Evolutionary conservation across 2,797 vertebrate species (phyloP).

Genomic region (Taeniopygia guttata): DNA sequence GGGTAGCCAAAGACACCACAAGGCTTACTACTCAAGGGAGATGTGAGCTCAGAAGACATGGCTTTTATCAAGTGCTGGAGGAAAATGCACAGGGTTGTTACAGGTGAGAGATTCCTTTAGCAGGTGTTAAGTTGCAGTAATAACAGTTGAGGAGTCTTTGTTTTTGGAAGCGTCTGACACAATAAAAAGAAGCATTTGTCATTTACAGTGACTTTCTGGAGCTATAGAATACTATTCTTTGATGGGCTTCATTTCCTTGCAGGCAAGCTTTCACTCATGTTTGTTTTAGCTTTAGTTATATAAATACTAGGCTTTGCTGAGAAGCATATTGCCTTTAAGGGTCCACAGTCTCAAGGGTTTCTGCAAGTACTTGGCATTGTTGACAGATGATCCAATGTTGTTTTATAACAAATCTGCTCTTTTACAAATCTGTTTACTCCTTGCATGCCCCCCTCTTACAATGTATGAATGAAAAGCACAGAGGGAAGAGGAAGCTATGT

Average conservation of each 20-base stretch:
- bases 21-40: background rate
- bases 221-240: background rate
- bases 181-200: background rate
- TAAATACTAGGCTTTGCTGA: background rate
- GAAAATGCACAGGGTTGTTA: background rate
- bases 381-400: background rate
- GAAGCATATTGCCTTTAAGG: background rate
- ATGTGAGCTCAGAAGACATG: background rate
- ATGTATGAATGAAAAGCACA: background rate
- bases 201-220: background rate
- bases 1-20: background rate
- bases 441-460: background rate
- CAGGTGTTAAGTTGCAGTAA: background rate
- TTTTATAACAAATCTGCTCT: background rate
- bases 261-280: background rate
- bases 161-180: background rate
- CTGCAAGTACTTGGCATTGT: background rate
- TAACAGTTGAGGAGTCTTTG: background rate
- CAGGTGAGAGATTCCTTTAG: background rate
- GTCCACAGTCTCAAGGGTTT: background rate
- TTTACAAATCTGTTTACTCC: background rate
- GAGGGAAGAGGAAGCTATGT: background rate
- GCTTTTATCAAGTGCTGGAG: background rate
- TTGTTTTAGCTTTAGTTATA: background rate
- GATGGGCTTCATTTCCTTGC: background rate